Conservation (phyloP, 2,113 vertebrate genomes). For the Ranitomeya variabilis region DNA sequence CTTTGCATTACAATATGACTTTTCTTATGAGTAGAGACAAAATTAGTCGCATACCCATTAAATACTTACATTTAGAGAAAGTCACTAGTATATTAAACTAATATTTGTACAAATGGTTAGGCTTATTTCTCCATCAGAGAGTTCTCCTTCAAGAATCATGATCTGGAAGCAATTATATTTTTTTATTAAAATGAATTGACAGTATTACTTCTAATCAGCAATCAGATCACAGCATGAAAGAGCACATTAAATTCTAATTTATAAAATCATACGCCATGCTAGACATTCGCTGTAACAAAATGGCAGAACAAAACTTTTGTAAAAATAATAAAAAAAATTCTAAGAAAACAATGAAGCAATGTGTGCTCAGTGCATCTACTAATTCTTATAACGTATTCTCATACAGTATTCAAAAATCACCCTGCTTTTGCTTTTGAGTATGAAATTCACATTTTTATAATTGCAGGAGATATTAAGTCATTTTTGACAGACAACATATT, state of each 20-base stretch:
- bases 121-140: slow-evolving; percentile 24
- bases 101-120: not conserved
- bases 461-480: too few species aligned
- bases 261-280: slow-evolving; percentile 29
- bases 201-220: slow-evolving; percentile 39
- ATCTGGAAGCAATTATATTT: slow-evolving; percentile 50
- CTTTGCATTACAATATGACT: not conserved
- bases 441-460: too few species aligned
- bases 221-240: slow-evolving; percentile 44
- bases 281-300: slow-evolving; percentile 35
- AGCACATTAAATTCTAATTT: slow-evolving; percentile 48
- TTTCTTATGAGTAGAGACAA: not conserved
- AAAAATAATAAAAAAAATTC: not conserved
- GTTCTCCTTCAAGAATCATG: slow-evolving; percentile 32
- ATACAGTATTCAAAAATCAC: not conserved
- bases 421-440: not conserved
- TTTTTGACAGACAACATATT: too few species aligned
- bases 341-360: not conserved
- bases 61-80: not conserved
- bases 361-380: not conserved
- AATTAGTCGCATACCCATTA: not conserved
- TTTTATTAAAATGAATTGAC: slow-evolving; percentile 14
- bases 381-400: not conserved
- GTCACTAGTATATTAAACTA: slow-evolving; percentile 6
- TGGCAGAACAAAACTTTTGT: not conserved